A percentile compares a stretch with the other conserved stretches of the same genome.
phyloP scores from a whole-genome alignment of 2,888 invertebrate species.

The Saturnia pavonia region DNA sequence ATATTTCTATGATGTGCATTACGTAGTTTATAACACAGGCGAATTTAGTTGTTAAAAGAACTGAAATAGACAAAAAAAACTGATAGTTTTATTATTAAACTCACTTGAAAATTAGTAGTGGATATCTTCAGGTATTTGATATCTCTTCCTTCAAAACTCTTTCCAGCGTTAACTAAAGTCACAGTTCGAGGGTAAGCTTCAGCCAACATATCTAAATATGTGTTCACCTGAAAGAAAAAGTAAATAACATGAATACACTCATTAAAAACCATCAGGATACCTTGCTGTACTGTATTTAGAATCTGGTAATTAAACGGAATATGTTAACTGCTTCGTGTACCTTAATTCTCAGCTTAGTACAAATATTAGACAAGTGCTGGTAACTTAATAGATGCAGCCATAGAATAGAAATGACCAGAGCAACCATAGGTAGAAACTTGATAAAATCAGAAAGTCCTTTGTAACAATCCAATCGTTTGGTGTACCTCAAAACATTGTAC shows the following conservation, averaged over 20 bases:
- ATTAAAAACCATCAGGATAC: not conserved
- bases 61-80: no score
- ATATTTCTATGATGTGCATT: not conserved
- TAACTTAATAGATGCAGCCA: not conserved
- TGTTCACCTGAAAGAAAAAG: conserved; percentile 45
- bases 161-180: conserved; percentile 69
- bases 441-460: not conserved
- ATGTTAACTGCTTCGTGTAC: no score
- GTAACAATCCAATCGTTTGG: not conserved
- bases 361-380: no score
- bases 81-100: not conserved
- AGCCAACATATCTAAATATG: conserved; percentile 53
- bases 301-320: no score
- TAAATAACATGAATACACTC: not conserved
- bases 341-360: no score
- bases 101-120: conserved; percentile 57
- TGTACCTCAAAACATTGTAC: no score
- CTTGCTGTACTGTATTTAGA: no score
- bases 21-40: not conserved
- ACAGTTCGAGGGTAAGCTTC: conserved; percentile 48
- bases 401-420: not conserved
- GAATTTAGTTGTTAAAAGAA: not conserved
- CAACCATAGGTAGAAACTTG: no score
- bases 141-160: conserved; percentile 77
- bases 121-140: conserved; percentile 82